These are phyloP conservation scores for Plebejus melissa DNA, from an alignment of 2,888 invertebrate species.

Conservation along the genomic window DNA sequence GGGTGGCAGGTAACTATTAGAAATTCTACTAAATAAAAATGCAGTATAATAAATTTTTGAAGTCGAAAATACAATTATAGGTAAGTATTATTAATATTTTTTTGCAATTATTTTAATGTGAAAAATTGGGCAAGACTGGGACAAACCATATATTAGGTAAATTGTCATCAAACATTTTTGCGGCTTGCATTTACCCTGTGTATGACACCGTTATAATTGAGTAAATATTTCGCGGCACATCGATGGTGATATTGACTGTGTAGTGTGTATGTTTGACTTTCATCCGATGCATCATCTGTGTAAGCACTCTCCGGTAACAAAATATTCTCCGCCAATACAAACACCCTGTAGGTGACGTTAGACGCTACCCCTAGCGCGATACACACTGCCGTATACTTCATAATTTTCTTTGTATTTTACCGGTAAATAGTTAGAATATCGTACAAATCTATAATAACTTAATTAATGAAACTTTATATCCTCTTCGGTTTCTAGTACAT, in stretches of 20 bases:
- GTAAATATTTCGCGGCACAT: constrained; percentile 1
- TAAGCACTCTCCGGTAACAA: constrained; percentile 39
- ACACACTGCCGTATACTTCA: constrained; percentile 29
- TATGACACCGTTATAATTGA: neutral
- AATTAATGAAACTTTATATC: too few species aligned
- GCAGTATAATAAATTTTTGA: too few species aligned
- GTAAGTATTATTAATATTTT: too few species aligned
- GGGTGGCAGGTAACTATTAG: too few species aligned
- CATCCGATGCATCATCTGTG: constrained; percentile 30
- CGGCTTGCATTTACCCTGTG: neutral
- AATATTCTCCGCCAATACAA: constrained; percentile 38
- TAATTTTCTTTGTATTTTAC: neutral
- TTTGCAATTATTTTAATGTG: neutral
- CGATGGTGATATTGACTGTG: neutral
- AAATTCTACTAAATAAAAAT: too few species aligned
- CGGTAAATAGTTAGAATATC: neutral
- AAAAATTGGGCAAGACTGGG: neutral
- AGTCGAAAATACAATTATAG: too few species aligned
- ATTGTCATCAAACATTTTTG: neutral
- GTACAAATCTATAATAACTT: neutral
- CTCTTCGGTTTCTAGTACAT: too few species aligned
- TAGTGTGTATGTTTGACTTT: constrained; percentile 21
- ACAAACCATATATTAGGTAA: neutral
- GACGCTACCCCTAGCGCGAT: constrained; percentile 30
- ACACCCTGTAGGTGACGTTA: constrained; percentile 36